These are phyloP conservation scores for Lissonota sp. DNA, from an alignment of 2,888 invertebrate species.

Conservation along the genomic window DNA sequence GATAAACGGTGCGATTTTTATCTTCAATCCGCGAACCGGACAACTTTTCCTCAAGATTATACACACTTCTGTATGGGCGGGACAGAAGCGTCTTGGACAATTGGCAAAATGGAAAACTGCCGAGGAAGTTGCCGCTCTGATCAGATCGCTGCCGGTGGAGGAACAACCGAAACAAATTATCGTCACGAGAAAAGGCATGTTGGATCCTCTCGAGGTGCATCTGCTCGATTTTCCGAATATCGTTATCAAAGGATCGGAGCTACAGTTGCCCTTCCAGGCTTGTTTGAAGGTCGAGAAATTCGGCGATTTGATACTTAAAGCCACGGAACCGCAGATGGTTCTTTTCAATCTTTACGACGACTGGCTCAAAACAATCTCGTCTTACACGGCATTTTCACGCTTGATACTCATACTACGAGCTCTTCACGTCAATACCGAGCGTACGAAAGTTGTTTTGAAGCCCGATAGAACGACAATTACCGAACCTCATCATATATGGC, in stretches of 20 bases:
- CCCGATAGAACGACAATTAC: slow-evolving; percentile 99
- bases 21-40: slow-evolving; percentile 99
- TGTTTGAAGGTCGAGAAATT: slow-evolving; percentile 99
- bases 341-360: slow-evolving; percentile 99
- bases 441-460: slow-evolving; percentile 99
- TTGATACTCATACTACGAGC: slow-evolving; percentile 98
- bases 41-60: slow-evolving; percentile 99
- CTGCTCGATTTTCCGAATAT: slow-evolving; percentile 99
- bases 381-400: slow-evolving; percentile 99
- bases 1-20: slow-evolving; percentile 99
- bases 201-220: slow-evolving; percentile 99
- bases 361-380: slow-evolving; percentile 99
- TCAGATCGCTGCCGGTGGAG: slow-evolving; percentile 99
- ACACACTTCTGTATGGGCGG: slow-evolving; percentile 99
- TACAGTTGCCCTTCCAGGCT: slow-evolving; percentile 99
- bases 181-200: slow-evolving; percentile 99
- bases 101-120: slow-evolving; percentile 99
- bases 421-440: slow-evolving; percentile 99
- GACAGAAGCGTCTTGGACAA: slow-evolving; percentile 99
- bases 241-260: slow-evolving; percentile 99
- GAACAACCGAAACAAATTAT: slow-evolving; percentile 99
- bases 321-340: slow-evolving; percentile 99
- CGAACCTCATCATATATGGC: slow-evolving; percentile 99
- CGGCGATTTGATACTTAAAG: slow-evolving; percentile 99
- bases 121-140: slow-evolving; percentile 99